phyloP scores from a whole-genome alignment of 2,113 vertebrate genomes.

The Stegostoma tigrinum region DNA sequence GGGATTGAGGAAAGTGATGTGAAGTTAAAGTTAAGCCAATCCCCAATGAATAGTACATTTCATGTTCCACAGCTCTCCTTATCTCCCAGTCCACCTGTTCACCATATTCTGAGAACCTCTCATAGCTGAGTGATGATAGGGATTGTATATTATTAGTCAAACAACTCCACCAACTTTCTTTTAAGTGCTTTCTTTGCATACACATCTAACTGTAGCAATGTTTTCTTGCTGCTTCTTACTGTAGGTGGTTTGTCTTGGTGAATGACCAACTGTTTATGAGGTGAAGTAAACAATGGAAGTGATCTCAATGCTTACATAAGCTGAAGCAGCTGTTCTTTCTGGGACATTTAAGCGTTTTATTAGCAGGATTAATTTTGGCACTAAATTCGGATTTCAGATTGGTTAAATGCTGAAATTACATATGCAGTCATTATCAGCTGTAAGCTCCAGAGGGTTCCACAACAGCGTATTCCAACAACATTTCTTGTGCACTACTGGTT shows the following conservation, averaged over 20 bases:
- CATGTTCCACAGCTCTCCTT: background rate
- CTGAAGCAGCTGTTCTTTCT: background rate
- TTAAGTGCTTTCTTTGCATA: background rate
- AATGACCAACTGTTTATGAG: background rate
- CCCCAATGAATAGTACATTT: background rate
- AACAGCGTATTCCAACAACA: background rate
- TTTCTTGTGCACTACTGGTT: background rate
- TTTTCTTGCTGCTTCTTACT: background rate
- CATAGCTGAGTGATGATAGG: background rate
- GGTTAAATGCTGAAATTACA: background rate
- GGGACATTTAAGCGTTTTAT: background rate
- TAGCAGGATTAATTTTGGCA: background rate
- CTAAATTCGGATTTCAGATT: background rate
- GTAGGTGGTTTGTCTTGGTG: background rate
- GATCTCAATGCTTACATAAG: background rate
- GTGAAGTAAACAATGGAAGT: background rate
- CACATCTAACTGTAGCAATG: too few species aligned
- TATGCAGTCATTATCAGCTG: background rate
- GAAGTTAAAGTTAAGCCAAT: background rate
- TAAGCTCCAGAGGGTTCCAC: background rate
- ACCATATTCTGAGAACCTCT: background rate
- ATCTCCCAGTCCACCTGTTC: background rate
- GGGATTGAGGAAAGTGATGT: background rate
- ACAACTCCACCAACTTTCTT: background rate
- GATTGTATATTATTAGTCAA: background rate